A percentile compares a stretch with the other conserved stretches of the same genome.
Evolutionary conservation across 2,797 vertebrate species (phyloP).

Genomic region (Esox lucius): DNA sequence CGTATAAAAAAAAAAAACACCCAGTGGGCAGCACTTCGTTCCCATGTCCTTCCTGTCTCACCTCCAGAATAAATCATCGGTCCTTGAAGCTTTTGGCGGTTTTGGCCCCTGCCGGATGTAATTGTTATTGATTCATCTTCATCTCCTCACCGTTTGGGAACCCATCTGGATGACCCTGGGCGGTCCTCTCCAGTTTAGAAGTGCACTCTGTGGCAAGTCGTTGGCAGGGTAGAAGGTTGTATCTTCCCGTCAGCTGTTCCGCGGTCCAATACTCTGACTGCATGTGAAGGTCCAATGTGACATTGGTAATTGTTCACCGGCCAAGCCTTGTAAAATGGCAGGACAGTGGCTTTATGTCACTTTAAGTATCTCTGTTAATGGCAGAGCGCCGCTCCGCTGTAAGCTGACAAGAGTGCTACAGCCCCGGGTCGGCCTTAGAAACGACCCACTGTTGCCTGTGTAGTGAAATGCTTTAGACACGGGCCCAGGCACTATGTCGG

Average conservation of each 20-base stretch:
- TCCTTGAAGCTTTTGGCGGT: not conserved
- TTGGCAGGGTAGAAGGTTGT: not conserved
- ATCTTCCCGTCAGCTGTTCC: not conserved
- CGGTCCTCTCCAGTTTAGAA: too few species aligned
- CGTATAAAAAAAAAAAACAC: not conserved
- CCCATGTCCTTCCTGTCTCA: not conserved
- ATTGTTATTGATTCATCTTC: not conserved
- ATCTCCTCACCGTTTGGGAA: not conserved
- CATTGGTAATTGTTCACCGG: slow-evolving; percentile 9
- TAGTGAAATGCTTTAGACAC: not conserved
- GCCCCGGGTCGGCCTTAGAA: not conserved
- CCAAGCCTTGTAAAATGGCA: slow-evolving; percentile 11
- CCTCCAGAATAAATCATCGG: not conserved
- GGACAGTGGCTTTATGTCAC: not conserved
- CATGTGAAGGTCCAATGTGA: not conserved
- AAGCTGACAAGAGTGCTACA: not conserved
- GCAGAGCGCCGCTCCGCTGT: not conserved
- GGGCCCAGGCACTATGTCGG: not conserved
- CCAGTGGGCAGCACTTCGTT: not conserved
- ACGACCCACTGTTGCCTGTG: not conserved
- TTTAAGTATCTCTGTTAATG: slow-evolving; percentile 11
- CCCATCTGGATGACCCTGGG: not conserved
- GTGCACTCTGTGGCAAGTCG: not conserved
- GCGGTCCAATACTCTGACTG: not conserved
- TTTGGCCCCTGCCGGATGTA: not conserved